These are phyloP conservation scores for Diarsia rubi DNA, from an alignment of 2,888 invertebrate species.

Conservation along the genomic window DNA sequence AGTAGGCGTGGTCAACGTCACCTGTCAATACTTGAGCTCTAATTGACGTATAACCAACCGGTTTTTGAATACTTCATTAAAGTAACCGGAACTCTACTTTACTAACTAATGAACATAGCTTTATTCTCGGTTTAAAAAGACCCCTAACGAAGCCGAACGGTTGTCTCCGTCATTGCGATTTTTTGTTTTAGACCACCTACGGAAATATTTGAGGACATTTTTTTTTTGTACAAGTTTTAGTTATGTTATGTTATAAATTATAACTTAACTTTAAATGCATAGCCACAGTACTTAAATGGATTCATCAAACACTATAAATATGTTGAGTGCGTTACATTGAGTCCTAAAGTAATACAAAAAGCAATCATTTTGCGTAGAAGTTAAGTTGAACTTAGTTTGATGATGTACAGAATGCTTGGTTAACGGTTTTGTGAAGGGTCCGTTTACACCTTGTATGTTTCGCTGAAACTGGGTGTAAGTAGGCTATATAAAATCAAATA, in stretches of 20 bases:
- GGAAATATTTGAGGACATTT: not conserved
- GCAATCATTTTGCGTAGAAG: not conserved
- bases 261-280: not conserved
- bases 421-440: not conserved
- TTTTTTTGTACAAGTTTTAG: too few species aligned
- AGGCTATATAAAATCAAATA: not conserved
- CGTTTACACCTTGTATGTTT: not conserved
- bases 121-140: not conserved
- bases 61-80: not conserved
- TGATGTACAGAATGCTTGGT: not conserved
- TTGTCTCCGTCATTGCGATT: not conserved
- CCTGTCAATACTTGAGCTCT: conserved; percentile 25
- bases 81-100: not conserved
- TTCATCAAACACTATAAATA: not conserved
- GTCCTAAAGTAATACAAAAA: not conserved
- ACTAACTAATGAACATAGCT: not conserved
- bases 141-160: not conserved
- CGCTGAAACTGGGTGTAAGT: not conserved
- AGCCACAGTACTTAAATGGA: not conserved
- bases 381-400: not conserved
- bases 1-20: not conserved
- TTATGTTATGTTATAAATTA: too few species aligned
- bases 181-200: not conserved
- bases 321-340: not conserved
- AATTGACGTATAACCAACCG: conserved; percentile 11